A percentile compares a stretch with the other conserved stretches of the same genome.
phyloP scores from a whole-genome alignment of 30 jellyfish, hydroid and myxozoan species.

The Hydractinia symbiolongicarpus region DNA sequence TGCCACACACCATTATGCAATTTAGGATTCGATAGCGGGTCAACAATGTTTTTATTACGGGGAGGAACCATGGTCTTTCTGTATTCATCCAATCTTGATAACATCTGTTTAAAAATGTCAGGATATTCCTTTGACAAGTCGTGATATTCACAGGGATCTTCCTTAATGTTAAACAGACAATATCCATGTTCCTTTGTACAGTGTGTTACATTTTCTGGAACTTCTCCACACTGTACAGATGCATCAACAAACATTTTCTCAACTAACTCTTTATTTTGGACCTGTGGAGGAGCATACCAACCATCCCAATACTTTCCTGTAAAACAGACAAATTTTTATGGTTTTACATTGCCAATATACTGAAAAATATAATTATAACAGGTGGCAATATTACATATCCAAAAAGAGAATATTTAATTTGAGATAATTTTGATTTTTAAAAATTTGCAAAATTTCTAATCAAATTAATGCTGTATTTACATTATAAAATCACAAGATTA shows the following conservation, averaged over 20 bases:
- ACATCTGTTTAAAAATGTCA: conserved; percentile 17
- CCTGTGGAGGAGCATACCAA: conserved; percentile 38
- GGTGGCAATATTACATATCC: too few relatives aligned
- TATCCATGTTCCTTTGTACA: conserved; percentile 40
- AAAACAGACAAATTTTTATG: neutral
- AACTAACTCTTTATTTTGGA: neutral
- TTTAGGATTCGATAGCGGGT: conserved; percentile 69
- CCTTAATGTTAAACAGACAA: conserved; percentile 52
- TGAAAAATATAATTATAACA: too few relatives aligned
- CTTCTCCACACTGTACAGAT: conserved; percentile 55
- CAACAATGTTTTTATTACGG: conserved; percentile 26
- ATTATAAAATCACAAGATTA: too few relatives aligned
- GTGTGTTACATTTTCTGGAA: conserved; percentile 49
- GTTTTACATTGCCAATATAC: too few relatives aligned
- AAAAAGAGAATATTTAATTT: too few relatives aligned
- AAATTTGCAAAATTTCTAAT: too few relatives aligned
- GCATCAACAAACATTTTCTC: conserved; percentile 35
- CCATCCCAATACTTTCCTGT: conserved; percentile 22
- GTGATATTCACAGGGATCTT: conserved; percentile 85
- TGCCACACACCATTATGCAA: conserved; percentile 87
- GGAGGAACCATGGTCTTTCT: conserved; percentile 16
- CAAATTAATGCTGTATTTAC: too few relatives aligned
- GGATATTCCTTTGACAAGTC: conserved; percentile 55
- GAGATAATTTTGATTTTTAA: too few relatives aligned
- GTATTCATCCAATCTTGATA: conserved; percentile 37